phyloP scores from a whole-genome alignment of 2,113 vertebrate species.

The Rostratula benghalensis region DNA sequence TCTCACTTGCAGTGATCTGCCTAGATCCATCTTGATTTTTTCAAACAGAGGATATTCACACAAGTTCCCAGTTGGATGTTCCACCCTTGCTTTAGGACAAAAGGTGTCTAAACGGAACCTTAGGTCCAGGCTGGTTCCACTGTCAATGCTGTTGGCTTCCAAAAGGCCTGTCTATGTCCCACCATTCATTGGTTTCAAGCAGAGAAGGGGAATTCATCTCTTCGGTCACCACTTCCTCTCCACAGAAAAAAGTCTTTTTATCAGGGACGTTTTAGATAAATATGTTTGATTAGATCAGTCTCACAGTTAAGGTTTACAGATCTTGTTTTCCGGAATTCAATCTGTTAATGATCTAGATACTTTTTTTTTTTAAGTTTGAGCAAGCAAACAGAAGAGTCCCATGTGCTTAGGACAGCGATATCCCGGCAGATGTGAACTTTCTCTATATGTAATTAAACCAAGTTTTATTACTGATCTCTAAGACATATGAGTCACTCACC shows the following conservation, averaged over 20 bases:
- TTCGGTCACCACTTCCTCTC: background rate
- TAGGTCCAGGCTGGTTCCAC: background rate
- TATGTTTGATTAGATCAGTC: background rate
- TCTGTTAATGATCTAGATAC: background rate
- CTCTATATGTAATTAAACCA: background rate
- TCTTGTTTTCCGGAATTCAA: background rate
- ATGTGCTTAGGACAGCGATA: background rate
- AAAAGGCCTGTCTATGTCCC: background rate
- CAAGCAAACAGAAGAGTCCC: background rate
- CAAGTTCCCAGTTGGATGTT: background rate
- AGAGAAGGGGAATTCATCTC: background rate
- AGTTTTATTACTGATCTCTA: background rate
- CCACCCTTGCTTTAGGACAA: background rate
- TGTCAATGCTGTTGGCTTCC: background rate
- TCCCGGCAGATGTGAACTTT: background rate
- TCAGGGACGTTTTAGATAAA: background rate
- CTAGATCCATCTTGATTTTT: background rate
- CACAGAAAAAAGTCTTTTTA: background rate
- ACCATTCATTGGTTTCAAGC: background rate
- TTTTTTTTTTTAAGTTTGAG: background rate
- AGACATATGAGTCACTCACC: background rate
- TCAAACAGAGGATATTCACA: background rate
- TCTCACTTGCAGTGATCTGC: background rate
- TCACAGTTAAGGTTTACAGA: background rate
- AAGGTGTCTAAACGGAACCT: background rate